phyloP scores from a whole-genome alignment of 37 sponge, comb jelly and placozoan species.

The Diacarnus erythraeanus region DNA sequence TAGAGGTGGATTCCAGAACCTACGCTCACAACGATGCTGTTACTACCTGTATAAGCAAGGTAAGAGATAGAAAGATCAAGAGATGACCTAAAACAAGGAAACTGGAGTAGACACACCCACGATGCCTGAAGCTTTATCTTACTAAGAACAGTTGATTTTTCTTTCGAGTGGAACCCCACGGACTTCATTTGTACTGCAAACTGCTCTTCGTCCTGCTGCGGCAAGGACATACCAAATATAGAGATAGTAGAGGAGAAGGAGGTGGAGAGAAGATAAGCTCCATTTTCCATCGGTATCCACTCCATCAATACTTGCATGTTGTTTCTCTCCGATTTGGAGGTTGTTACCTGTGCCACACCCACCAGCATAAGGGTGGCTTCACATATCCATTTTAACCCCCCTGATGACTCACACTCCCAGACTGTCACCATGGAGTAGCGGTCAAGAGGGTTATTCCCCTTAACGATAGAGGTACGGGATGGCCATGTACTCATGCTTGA shows the following conservation, averaged over 20 bases:
- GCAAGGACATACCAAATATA: conserved; percentile 60
- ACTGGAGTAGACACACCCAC: conserved; percentile 54
- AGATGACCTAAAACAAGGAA: conserved; percentile 29
- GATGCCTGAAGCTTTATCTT: conserved; percentile 11
- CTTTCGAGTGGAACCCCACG: background rate
- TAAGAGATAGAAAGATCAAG: conserved; percentile 24
- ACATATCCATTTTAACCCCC: conserved; percentile 73
- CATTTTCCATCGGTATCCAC: conserved; percentile 83
- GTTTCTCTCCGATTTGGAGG: background rate
- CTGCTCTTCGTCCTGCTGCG: conserved; percentile 20
- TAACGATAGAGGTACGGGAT: background rate
- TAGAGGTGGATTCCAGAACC: conserved; percentile 59
- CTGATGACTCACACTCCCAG: conserved; percentile 87
- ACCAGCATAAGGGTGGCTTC: conserved; percentile 58
- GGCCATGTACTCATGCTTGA: background rate
- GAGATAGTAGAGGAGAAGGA: conserved; percentile 59
- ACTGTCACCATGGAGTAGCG: conserved; percentile 62
- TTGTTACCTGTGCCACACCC: conserved; percentile 25
- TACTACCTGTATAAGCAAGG: conserved; percentile 64
- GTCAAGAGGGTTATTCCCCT: conserved; percentile 30
- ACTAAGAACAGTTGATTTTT: background rate
- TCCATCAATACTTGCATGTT: conserved; percentile 40
- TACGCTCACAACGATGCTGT: conserved; percentile 49
- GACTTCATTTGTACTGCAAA: background rate
- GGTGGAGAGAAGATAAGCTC: conserved; percentile 62